Evolutionary conservation across 2,113 vertebrate genomes (phyloP).

Genomic region (Bungarus multicinctus): DNA sequence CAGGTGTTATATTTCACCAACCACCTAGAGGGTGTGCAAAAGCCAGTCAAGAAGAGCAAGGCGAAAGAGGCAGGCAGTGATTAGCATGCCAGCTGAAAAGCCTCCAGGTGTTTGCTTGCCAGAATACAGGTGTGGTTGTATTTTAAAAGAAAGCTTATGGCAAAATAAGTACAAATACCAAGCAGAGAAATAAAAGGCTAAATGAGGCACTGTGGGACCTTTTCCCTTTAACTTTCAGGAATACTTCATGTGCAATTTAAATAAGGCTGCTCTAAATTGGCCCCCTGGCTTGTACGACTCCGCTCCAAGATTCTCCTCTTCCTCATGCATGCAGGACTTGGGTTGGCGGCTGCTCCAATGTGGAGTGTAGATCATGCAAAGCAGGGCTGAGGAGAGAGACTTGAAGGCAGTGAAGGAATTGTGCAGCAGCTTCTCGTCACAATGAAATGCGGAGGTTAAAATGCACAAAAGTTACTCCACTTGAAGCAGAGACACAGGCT

Average conservation of each 20-base stretch:
- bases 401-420: constrained; percentile 39
- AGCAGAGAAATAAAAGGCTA: constrained; percentile 18
- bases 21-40: background rate
- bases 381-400: constrained; percentile 36
- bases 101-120: constrained; percentile 17
- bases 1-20: background rate
- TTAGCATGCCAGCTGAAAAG: background rate
- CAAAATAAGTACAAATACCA: constrained; percentile 33
- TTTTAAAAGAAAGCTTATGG: constrained; percentile 28
- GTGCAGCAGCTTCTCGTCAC: constrained; percentile 38
- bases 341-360: constrained; percentile 38
- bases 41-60: constrained; percentile 6
- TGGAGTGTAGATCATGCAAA: constrained; percentile 49
- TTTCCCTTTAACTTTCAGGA: constrained; percentile 42
- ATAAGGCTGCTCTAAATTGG: constrained; percentile 57
- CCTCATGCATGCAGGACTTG: constrained; percentile 49
- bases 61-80: constrained; percentile 27
- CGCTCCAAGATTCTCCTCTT: constrained; percentile 45
- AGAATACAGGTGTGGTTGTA: constrained; percentile 39
- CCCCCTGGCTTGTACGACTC: constrained; percentile 46
- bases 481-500: constrained; percentile 47
- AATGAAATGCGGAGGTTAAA: constrained; percentile 36
- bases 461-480: constrained; percentile 35
- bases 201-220: constrained; percentile 32
- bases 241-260: constrained; percentile 53